Evolutionary conservation across 2,888 invertebrate genomes (phyloP), one percentile per base, ranked within the genome.

Genomic region (Laothoe populi): DNA sequence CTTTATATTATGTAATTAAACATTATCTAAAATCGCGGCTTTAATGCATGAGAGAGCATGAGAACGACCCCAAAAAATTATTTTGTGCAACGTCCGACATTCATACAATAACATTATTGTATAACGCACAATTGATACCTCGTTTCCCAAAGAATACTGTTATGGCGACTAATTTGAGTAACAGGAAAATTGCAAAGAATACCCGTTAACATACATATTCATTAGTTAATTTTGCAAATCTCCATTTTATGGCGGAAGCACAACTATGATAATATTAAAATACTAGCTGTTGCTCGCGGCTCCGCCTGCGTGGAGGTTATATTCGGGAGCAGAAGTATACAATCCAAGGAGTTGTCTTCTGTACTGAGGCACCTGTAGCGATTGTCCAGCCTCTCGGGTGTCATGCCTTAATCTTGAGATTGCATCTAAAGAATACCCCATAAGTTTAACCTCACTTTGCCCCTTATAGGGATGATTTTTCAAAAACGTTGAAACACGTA

Each of bases 1-100:
- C 69, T 66, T 69, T 66, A 65, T 63, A 67, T 67, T 66, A 60
- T 66, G 70, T 70, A 71, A 70, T 63, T 62, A 63, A 60, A 61
- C 65, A 60, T 70, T 67, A 70, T 70, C 66, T 60, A 35, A 69
- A 66, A 63, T 66, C 62, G 62, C 66, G 68, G 67, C 70, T 71
- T 68, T 59, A 53, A 35, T 31, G 35, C 19, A 19, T 19, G 63
- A 61, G 64, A 64, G 66, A 38, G 45, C 68, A 71, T 69, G 68
- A 66, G 70, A 71, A 69, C 59, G 66, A 68, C 68, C 68, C 64
- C 66, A 65, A 62, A 63, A 57, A 38, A 13, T 53, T 26, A 26
- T 60, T 60, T 48, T 53, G 53, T 53, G 53, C 35, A 53, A 48
- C 26, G n/a, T 24, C 48, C 24, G 24, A 48, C 48, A 46, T 48